Conservation (phyloP, 2,888 invertebrate genomes). For the Galeruca laticollis region DNA sequence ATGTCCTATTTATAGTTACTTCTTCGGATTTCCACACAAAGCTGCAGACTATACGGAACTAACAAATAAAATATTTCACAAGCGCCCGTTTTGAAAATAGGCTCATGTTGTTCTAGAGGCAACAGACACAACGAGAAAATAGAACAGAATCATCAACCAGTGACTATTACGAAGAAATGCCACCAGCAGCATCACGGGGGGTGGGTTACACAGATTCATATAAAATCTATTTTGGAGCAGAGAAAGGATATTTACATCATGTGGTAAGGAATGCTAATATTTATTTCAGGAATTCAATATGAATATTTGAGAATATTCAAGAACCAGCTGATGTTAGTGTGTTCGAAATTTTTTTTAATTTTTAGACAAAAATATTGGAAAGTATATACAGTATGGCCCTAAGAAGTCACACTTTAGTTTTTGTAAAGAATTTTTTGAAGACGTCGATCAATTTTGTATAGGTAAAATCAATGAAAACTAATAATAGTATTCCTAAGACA, state of each 20-base stretch:
- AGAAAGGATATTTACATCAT: conserved; percentile 4
- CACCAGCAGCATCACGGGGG: conserved; percentile 9
- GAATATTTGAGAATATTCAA: not conserved
- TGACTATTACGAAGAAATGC: not conserved
- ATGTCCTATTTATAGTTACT: not conserved
- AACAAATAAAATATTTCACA: conserved; percentile 5
- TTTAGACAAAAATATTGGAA: not conserved
- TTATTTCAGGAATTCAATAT: conserved; percentile 1
- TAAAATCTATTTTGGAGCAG: conserved; percentile 17
- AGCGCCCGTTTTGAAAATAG: conserved; percentile 25
- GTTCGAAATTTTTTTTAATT: not conserved
- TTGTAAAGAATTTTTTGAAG: too few relatives aligned
- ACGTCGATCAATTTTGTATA: too few relatives aligned
- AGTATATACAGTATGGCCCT: too few relatives aligned
- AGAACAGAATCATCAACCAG: conserved; percentile 7
- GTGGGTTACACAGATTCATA: conserved; percentile 10
- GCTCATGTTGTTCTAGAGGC: conserved; percentile 17
- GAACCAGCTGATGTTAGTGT: not conserved
- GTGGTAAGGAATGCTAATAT: not conserved
- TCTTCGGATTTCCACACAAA: not conserved
- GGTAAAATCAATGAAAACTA: too few relatives aligned
- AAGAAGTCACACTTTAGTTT: too few relatives aligned
- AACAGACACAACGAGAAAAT: conserved; percentile 12
- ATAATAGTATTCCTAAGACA: too few relatives aligned
- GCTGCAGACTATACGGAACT: not conserved